Evolutionary conservation across 1,140 invertebrate species (phyloP), one percentile per base, ranked within the genome.

Genomic region (Contarinia nasturtii): DNA sequence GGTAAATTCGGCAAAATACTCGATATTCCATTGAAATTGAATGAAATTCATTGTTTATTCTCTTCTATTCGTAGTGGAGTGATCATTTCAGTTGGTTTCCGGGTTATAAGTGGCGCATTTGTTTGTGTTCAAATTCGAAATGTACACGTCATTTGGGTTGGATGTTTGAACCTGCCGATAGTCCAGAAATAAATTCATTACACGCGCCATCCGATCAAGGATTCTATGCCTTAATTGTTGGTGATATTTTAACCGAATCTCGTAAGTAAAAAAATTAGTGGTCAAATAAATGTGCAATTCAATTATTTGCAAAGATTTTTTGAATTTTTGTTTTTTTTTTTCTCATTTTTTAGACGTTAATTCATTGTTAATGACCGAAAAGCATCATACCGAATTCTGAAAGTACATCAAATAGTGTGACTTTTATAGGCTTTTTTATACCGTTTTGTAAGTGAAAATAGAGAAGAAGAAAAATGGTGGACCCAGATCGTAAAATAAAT

Each of bases 401-500:
- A 27, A 10, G 27, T 5, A 27, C 10, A 3, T 10, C 10, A 27
- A 27, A 5, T 27, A 10, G 4, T 27, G 27, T 27, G 27, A 27
- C 27, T 27, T 27, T 5, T 10, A 27, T n/a, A 27, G 12, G 3
- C 36, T 5, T 38, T 7, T 38, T 7, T 38, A 38, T n/a, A 38
- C 12, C 12, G 14, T 38, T 38, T 14, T n/a, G 4, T 38, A 12
- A 17, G 14, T 14, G 17, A 38, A 38, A 14, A 14, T 3, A 17
- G 14, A 3, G 17, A 38, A 38, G 4, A 14, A 17, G 19, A 45
- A 52, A 44, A 36, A 64, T 64, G 61, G 61, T 64, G 11, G 61
- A 64, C 51, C 61, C 61, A 1, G 62, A 64, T 45, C 52, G 61
- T 7, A 64, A 63, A 52, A 64, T 64, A n/a, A 64, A 64, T 50